Base-by-base conservation (phyloP, 2,888 invertebrate species). In the Clanis bilineata region DNA sequence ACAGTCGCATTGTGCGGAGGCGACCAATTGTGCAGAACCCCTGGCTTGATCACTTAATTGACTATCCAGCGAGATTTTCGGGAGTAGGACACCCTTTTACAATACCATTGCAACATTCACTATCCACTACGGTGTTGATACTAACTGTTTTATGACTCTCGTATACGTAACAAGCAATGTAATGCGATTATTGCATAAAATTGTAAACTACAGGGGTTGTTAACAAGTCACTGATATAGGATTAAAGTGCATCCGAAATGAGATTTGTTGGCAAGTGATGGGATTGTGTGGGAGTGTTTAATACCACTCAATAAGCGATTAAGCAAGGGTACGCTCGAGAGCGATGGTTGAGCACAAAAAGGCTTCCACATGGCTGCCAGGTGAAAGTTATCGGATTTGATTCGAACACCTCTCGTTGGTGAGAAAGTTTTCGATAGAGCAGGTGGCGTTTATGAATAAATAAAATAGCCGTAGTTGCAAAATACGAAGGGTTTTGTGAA, bases 1-100 rank as follows among this genome's bases (percentile, higher is more conserved):
- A 84, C 81, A 67, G 81, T 74, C 72, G 82, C 87, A 79, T 91
- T 92, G 88, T 92, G 82, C 77, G 74, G 81, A 90, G 88, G 91
- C 90, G 90, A 82, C 90, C 91, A 87, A 90, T 90, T 90, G 91
- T 86, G 83, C 82, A 79, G 82, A 83, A 87, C 90, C 90, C 89
- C 90, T 90, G 89, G 79, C 83, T 61, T 90, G 90, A 90, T 88
- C 88, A 86, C 89, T 88, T 91, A 91, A 91, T 91, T 91, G 90
- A 90, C 89, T 90, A 85, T 80, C 73, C 80, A 83, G 82, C 82
- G 83, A 80, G 83, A 86, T 80, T 85, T 85, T 83, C 80, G 69
- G 81, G 82, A 74, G 74, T 70, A 67, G 71, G 70, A 61, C 64
- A 69, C 65, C 66, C 62, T 60, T 61, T 56, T 62, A 55, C 71